Percentiles rank a stretch among this genome's conserved stretches.
Evolutionary conservation across 2,888 invertebrate genomes (phyloP).

Genomic region (Callyntrura guangdongensis): DNA sequence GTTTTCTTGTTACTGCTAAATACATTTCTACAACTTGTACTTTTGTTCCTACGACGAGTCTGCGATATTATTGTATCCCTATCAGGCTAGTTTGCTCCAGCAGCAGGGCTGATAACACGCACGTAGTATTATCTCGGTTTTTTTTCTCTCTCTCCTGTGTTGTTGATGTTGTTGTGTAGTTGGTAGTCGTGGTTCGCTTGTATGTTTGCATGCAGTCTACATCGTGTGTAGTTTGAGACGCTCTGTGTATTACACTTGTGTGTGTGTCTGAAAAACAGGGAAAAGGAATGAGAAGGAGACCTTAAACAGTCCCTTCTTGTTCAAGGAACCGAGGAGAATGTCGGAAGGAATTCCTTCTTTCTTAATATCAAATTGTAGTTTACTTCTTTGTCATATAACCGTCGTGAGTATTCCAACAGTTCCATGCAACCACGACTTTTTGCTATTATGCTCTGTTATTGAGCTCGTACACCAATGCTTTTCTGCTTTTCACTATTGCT

Average conservation of each 20-base stretch:
- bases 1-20: constrained; percentile 70
- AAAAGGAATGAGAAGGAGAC: constrained; percentile 59
- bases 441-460: constrained; percentile 36
- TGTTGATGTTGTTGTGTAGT: constrained; percentile 32
- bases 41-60: background rate
- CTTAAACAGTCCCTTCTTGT: constrained; percentile 70
- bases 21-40: constrained; percentile 64
- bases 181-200: background rate
- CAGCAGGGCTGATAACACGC: constrained; percentile 37
- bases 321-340: constrained; percentile 72
- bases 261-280: constrained; percentile 25
- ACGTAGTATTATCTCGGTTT: constrained; percentile 16
- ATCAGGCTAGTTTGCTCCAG: constrained; percentile 22
- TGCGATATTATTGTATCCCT: constrained; percentile 10
- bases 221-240: constrained; percentile 1
- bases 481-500: constrained; percentile 22
- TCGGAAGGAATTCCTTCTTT: constrained; percentile 73
- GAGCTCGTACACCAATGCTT: constrained; percentile 25
- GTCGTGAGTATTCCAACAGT: constrained; percentile 38
- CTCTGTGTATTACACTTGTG: constrained; percentile 1
- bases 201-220: background rate
- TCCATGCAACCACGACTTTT: constrained; percentile 43
- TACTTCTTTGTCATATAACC: constrained; percentile 56
- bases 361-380: constrained; percentile 72
- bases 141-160: constrained; percentile 15